A percentile compares a stretch with the other conserved stretches of the same genome.
Evolutionary conservation across 1,140 invertebrate species (phyloP).

Genomic region (Leptonema lineaticorne): DNA sequence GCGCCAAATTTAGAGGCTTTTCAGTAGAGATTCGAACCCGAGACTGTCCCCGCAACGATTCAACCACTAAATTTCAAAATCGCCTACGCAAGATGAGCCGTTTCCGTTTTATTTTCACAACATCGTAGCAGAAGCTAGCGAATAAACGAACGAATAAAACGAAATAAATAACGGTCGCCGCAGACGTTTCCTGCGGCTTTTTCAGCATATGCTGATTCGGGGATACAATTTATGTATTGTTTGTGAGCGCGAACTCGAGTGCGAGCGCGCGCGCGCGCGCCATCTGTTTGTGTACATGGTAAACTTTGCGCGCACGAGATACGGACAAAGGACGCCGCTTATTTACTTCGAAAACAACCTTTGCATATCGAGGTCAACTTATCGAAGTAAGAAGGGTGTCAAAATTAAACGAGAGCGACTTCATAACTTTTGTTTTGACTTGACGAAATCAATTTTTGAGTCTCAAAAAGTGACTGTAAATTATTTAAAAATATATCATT

Average conservation of each 20-base stretch:
- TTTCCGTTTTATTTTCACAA: neutral
- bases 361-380: conserved; percentile 23
- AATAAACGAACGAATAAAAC: neutral
- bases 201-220: conserved; percentile 37
- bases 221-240: conserved; percentile 38
- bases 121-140: neutral
- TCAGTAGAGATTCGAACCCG: too few species aligned
- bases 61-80: too few species aligned
- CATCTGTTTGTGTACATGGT: conserved; percentile 30
- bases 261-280: neutral
- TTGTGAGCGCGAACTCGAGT: too few species aligned
- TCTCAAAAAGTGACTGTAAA: too few species aligned
- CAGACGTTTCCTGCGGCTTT: neutral
- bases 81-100: neutral
- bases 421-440: too few species aligned
- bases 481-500: too few species aligned
- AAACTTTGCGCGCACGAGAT: conserved; percentile 38
- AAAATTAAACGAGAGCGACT: too few species aligned
- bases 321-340: conserved; percentile 33
- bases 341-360: conserved; percentile 12
- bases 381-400: too few species aligned
- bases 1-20: too few species aligned
- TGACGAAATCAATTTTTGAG: too few species aligned
- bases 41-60: too few species aligned
- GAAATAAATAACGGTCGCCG: neutral